These are phyloP conservation scores for Anguilla megastoma DNA, from an alignment of 2,797 vertebrate species.

Conservation along the genomic window DNA sequence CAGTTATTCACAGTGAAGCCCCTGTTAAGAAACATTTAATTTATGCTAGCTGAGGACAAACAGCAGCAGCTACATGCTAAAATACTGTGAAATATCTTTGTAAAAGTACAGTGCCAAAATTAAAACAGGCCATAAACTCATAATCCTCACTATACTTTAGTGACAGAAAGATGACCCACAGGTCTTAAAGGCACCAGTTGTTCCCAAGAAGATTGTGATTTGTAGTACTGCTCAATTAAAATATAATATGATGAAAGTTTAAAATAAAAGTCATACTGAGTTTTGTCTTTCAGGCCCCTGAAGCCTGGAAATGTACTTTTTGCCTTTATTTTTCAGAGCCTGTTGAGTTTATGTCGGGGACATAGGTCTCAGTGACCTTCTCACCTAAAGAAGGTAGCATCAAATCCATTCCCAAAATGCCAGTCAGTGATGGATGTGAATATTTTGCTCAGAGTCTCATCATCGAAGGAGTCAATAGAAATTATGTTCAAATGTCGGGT, in stretches of 20 bases:
- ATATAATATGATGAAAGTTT: neutral
- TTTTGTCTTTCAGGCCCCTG: neutral
- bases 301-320: neutral
- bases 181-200: neutral
- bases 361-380: neutral
- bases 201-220: neutral
- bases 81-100: neutral
- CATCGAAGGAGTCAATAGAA: constrained; percentile 85
- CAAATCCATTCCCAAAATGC: constrained; percentile 89
- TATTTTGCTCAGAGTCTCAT: constrained; percentile 85
- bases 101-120: neutral
- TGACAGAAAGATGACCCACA: neutral
- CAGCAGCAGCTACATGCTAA: neutral
- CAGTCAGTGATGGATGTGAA: constrained; percentile 87
- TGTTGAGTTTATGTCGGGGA: neutral
- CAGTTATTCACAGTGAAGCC: neutral
- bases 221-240: neutral
- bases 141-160: neutral
- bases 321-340: neutral
- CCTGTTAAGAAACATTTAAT: neutral
- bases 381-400: constrained; percentile 80
- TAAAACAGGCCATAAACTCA: neutral
- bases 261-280: neutral
- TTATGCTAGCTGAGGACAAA: constrained; percentile 3
- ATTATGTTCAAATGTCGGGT: constrained; percentile 87